Evolutionary conservation across 2,888 invertebrate genomes (phyloP), one percentile per base, ranked within the genome.

Genomic region (Andricus quercusramuli): DNA sequence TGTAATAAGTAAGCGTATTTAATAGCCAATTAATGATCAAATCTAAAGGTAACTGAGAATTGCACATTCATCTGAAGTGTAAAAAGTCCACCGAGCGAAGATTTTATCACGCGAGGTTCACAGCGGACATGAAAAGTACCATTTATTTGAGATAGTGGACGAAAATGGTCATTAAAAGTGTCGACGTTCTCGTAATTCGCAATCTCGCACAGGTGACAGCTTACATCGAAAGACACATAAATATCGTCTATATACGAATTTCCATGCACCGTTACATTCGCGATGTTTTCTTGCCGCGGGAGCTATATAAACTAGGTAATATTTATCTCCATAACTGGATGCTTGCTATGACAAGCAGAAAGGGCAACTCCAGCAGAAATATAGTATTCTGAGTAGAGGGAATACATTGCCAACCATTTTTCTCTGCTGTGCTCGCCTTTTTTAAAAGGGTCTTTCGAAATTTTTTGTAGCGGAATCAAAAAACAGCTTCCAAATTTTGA

Each of bases 241-340:
- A 67, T 67, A 67, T 67, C 22, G 41, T 44, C 41, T 67, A 11
- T 22, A 20, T 41, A 22, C 37, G 22, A 11, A 41, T 44, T 67
- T 44, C 44, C 41, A 67, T 22, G 22, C 22, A 67, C n/a, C 67
- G 22, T 67, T 67, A 67, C 25, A 70, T 29, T 70, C 70, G 44
- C 67, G 22, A 44, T 67, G 6, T 44, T 44, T 67, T n/a, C 17
- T 70, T 17, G 25, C 25, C 13, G 20, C 9, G 17, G 29, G 17
- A 47, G 44, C 44, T 29, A 70, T 51, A 70, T 51, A 70, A 70
- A 70, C 70, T 70, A 20, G 47, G 22, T 41, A 70, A 70, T 70
- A 47, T 70, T 70, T 70, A 70, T 70, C 70, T 47, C 70, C 70
- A 70, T 47, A 70, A 70, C 47, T 70, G 47, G 70, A 70, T 51